phyloP scores from a whole-genome alignment of 2,888 invertebrate species.

The Acrobasis suavella region DNA sequence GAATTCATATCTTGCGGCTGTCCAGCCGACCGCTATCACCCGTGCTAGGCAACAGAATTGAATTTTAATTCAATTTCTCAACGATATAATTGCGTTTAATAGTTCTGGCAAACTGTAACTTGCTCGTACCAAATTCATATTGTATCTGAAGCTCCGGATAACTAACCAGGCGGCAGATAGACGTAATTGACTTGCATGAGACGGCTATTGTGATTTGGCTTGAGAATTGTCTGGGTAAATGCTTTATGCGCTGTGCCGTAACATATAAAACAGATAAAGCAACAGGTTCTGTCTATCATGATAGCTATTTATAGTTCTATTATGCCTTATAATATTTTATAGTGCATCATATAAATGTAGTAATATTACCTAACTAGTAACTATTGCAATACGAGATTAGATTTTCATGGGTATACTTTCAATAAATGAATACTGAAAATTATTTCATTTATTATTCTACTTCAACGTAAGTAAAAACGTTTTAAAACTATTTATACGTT shows the following conservation, averaged over 20 bases:
- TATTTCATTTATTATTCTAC: too few species aligned
- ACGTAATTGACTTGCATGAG: constrained; percentile 78
- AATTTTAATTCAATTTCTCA: constrained; percentile 63
- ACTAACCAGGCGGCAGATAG: constrained; percentile 74
- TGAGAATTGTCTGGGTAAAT: constrained; percentile 40
- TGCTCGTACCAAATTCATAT: constrained; percentile 65
- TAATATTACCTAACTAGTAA: too few species aligned
- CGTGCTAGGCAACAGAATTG: constrained; percentile 51
- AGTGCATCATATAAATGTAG: too few species aligned
- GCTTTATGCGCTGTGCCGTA: constrained; percentile 1
- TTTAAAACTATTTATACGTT: not conserved
- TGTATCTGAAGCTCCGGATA: constrained; percentile 67
- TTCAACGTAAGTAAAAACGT: too few species aligned
- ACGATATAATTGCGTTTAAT: constrained; percentile 64
- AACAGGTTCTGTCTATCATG: not conserved
- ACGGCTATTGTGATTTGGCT: constrained; percentile 71
- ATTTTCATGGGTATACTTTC: too few species aligned
- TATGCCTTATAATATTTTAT: too few species aligned
- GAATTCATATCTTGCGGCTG: constrained; percentile 26
- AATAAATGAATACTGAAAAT: too few species aligned
- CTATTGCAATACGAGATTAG: too few species aligned
- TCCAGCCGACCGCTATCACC: constrained; percentile 22
- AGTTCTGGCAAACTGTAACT: constrained; percentile 63
- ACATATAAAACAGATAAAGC: constrained; percentile 4
- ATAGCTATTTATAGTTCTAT: not conserved